These are phyloP conservation scores for Herminia tarsipennalis DNA, from an alignment of 2,888 invertebrate species.

Conservation along the genomic window DNA sequence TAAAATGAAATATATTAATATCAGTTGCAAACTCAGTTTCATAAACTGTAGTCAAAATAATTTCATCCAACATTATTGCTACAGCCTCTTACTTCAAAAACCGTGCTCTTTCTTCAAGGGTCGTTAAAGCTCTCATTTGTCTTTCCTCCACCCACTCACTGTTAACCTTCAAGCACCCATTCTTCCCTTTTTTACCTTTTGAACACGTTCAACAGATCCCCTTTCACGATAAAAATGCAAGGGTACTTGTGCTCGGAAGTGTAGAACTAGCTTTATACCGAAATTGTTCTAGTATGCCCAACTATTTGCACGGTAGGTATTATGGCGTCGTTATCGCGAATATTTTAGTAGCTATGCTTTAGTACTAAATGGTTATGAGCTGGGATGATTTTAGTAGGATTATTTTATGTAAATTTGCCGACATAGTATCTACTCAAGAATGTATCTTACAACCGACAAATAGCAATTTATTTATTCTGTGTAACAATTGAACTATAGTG, in stretches of 20 bases:
- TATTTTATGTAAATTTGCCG: too few relatives aligned
- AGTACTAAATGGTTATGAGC: not conserved
- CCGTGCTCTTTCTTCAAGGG: slow-evolving; percentile 5
- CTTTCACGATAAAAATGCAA: not conserved
- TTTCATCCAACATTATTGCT: too few relatives aligned
- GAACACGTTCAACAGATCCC: slow-evolving; percentile 19
- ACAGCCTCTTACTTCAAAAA: not conserved
- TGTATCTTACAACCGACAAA: too few relatives aligned
- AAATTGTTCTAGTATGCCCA: not conserved
- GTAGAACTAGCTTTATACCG: slow-evolving; percentile 1
- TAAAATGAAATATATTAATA: too few relatives aligned
- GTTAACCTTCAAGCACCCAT: not conserved
- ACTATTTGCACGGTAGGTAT: slow-evolving; percentile 5
- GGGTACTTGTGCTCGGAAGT: not conserved
- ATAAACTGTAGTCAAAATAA: too few relatives aligned
- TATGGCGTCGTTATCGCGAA: slow-evolving; percentile 6
- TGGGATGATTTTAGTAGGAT: not conserved
- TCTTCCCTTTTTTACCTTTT: slow-evolving; percentile 13
- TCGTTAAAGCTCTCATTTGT: slow-evolving; percentile 1
- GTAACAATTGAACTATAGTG: too few relatives aligned
- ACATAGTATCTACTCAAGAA: too few relatives aligned
- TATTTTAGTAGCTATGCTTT: slow-evolving; percentile 4
- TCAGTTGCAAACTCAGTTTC: too few relatives aligned
- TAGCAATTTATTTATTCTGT: too few relatives aligned
- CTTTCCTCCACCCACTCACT: not conserved